These are phyloP conservation scores for Saturnia pavonia DNA, from an alignment of 2,888 invertebrate genomes.

Conservation along the genomic window DNA sequence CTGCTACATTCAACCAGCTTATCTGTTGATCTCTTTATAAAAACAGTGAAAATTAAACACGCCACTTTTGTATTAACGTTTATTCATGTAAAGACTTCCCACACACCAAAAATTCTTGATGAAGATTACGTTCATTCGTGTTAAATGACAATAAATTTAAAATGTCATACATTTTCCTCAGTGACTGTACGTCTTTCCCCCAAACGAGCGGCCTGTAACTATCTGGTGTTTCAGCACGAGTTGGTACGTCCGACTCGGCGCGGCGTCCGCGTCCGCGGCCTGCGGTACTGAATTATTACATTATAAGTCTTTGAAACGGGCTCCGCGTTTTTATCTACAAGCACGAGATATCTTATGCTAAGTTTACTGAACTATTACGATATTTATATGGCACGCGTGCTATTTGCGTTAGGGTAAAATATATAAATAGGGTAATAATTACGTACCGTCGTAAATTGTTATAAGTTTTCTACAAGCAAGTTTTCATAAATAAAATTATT, in stretches of 20 bases:
- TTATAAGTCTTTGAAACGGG: slow-evolving; percentile 3
- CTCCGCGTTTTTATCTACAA: slow-evolving; percentile 3
- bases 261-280: slow-evolving; percentile 5
- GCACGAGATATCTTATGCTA: not conserved
- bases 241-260: not conserved
- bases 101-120: not conserved
- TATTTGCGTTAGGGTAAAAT: not conserved
- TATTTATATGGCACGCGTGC: not conserved
- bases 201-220: slow-evolving; percentile 10
- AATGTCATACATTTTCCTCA: not conserved
- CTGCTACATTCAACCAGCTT: not conserved
- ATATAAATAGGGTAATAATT: not conserved
- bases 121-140: not conserved
- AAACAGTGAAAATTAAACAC: not conserved
- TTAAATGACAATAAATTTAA: too few species aligned
- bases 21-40: not conserved
- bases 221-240: slow-evolving; percentile 19
- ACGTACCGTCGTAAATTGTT: not conserved
- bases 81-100: not conserved
- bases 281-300: slow-evolving; percentile 3
- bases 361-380: not conserved
- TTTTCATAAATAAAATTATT: not conserved
- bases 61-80: not conserved
- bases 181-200: not conserved
- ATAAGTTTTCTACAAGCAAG: not conserved